Conservation (phyloP, 1,140 invertebrate genomes). For the Zeugodacus cucurbitae region DNA sequence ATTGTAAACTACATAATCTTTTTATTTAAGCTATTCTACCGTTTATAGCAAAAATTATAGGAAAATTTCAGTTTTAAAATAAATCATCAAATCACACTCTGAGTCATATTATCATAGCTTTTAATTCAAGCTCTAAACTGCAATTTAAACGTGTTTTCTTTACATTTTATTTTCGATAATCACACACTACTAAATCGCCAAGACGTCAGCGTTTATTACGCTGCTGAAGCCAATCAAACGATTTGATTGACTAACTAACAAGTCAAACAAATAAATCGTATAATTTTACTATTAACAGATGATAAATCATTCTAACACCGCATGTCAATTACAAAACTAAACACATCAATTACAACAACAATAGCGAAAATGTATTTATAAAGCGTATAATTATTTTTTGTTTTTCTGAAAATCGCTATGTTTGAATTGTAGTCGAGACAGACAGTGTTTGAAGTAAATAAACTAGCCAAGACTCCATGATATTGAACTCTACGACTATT, state of each 20-base stretch:
- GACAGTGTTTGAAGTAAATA: too few species aligned
- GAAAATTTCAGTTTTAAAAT: too few species aligned
- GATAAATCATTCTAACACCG: constrained; percentile 63
- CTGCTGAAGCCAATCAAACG: background rate
- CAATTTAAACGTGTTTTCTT: background rate
- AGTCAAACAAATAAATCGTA: constrained; percentile 50
- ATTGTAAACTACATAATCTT: too few species aligned
- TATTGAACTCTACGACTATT: too few species aligned
- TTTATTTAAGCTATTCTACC: too few species aligned
- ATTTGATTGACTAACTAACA: constrained; percentile 53
- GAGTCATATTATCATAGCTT: background rate
- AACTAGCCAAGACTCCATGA: too few species aligned
- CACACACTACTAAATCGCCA: background rate
- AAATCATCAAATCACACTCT: too few species aligned
- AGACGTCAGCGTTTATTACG: too few species aligned
- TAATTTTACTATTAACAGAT: constrained; percentile 65
- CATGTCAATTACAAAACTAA: constrained; percentile 10
- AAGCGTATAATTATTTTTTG: background rate
- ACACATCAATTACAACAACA: background rate
- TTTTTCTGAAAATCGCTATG: too few species aligned
- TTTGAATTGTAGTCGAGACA: too few species aligned
- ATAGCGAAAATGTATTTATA: background rate
- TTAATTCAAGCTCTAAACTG: background rate
- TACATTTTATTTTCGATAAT: background rate
- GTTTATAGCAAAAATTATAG: too few species aligned